Conservation (phyloP, 35 echinoderm and acorn worm species). For the Nesometra sesokonis region DNA sequence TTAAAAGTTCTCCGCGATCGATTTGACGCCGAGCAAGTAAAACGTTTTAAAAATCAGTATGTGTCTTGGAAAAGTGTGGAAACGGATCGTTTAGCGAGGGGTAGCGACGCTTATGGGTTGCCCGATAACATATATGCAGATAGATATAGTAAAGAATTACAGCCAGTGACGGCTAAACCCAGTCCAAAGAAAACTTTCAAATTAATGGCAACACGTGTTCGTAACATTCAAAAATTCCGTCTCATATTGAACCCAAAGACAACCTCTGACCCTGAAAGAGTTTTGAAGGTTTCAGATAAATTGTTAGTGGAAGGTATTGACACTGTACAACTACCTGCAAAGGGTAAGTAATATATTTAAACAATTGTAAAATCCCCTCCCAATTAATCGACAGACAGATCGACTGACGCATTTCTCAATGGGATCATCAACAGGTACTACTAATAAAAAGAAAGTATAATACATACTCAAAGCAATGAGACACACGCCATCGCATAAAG, state of each 20-base stretch:
- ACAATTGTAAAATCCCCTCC: no score
- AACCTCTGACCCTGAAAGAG: constrained; percentile 25
- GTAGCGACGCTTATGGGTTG: constrained; percentile 56
- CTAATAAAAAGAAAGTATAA: no score
- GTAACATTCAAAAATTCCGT: constrained; percentile 73
- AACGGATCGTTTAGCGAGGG: constrained; percentile 39
- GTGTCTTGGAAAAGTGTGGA: constrained; percentile 95
- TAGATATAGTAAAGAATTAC: constrained; percentile 70
- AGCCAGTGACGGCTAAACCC: background rate
- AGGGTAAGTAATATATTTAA: background rate
- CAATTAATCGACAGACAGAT: no score
- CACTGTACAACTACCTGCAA: constrained; percentile 34
- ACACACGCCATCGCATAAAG: no score
- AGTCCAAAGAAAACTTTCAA: constrained; percentile 5
- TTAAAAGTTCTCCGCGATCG: constrained; percentile 16
- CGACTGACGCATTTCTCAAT: no score
- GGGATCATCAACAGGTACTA: no score
- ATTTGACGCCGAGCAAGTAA: constrained; percentile 93
- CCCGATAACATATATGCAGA: constrained; percentile 95
- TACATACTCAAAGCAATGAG: no score
- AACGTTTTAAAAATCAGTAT: constrained; percentile 78
- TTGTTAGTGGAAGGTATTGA: constrained; percentile 64
- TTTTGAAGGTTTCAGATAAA: constrained; percentile 19
- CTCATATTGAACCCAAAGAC: constrained; percentile 60
- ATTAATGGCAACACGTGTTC: constrained; percentile 54